These are phyloP conservation scores for Myotis davidii DNA, from an alignment of 2,113 vertebrate species.

Conservation along the genomic window DNA sequence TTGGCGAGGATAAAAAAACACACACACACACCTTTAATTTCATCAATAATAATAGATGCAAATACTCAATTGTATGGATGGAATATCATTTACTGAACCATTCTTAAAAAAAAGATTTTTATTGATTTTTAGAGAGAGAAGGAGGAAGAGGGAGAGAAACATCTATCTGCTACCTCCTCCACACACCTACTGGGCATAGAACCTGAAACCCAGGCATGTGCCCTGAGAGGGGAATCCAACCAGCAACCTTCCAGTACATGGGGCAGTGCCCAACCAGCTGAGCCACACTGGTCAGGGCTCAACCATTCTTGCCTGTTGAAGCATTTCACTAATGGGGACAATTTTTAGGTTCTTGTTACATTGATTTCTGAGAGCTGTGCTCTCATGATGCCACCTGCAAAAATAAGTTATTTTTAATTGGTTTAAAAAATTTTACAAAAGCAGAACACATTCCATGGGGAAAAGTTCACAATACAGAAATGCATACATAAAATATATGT, in stretches of 20 bases:
- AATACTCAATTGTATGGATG: background rate
- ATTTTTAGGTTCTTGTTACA: background rate
- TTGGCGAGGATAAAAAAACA: no score
- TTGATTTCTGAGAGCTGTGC: background rate
- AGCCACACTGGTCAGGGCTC: no score
- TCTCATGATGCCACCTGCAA: background rate
- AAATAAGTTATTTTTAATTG: background rate
- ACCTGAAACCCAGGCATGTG: background rate
- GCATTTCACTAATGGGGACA: background rate
- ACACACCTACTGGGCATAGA: background rate
- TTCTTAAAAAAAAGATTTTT: background rate
- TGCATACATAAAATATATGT: background rate
- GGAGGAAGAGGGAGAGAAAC: background rate
- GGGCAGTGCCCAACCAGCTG: no score
- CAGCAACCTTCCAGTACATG: no score
- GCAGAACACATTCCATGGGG: background rate
- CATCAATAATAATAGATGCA: background rate
- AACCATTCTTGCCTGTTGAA: background rate
- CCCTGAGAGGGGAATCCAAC: no score
- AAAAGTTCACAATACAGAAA: background rate
- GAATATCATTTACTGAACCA: background rate
- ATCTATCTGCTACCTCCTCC: background rate
- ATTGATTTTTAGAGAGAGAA: background rate
- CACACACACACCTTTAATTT: background rate
- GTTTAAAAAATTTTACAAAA: background rate